Conservation (phyloP, 1,140 invertebrate species). For the Bathynomus jamesi region DNA sequence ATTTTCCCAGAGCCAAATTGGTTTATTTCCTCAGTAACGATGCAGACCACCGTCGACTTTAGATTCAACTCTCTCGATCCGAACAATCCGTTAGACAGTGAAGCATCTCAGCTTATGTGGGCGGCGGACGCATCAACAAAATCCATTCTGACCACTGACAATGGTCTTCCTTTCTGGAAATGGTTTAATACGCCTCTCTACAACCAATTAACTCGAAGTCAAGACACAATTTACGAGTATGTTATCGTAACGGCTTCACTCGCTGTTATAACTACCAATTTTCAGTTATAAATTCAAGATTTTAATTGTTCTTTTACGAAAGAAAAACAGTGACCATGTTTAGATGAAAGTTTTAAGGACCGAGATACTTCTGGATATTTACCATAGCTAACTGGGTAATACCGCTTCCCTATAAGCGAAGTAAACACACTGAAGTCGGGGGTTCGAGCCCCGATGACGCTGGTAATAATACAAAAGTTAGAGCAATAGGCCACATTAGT, state of each 20-base stretch:
- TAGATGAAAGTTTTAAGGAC: too few species aligned
- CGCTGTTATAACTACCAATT: background rate
- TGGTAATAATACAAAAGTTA: too few species aligned
- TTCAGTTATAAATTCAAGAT: background rate
- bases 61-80: constrained; percentile 38
- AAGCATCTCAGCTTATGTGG: constrained; percentile 58
- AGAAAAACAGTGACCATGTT: too few species aligned
- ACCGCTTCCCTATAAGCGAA: too few species aligned
- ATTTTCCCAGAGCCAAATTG: too few species aligned
- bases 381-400: too few species aligned
- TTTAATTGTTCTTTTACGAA: background rate
- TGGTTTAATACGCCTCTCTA: constrained; percentile 64
- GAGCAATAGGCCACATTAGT: too few species aligned
- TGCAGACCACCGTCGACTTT: constrained; percentile 39
- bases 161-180: constrained; percentile 62
- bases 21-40: constrained; percentile 19
- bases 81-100: constrained; percentile 46
- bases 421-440: too few species aligned
- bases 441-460: too few species aligned
- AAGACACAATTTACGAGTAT: constrained; percentile 55
- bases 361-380: too few species aligned
- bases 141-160: constrained; percentile 64
- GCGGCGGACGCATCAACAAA: constrained; percentile 63
- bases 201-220: constrained; percentile 57
- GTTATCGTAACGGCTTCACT: too few species aligned